Base-by-base conservation (phyloP, 2,113 vertebrate species). In the Passer domesticus region DNA sequence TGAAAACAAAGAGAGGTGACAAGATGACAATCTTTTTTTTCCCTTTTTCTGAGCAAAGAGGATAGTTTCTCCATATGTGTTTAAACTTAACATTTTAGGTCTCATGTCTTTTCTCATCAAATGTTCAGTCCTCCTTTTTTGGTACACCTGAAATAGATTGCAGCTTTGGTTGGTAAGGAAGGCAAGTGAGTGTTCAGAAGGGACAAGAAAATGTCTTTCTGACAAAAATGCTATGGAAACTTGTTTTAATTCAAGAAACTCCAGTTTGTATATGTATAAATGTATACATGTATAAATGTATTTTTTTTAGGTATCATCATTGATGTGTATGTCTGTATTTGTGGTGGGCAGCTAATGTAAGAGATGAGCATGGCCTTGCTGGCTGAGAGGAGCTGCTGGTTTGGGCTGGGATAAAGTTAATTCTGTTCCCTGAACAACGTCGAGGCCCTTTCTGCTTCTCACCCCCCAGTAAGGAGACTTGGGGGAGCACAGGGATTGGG, bases 361-460 rank as follows among this genome's bases (percentile, higher is more conserved):
- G 49, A 56, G 33, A 15, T 2, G 10, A 37, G 9, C 0, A 1
- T 46, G 52, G 69, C 35, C 28, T 66, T 7, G 3, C 44, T 33
- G 73, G 30, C 30, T 31, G 49, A 79, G 50, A 33, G 56, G 39
- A 33, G 39, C 39, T 55, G 56, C 56, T 64, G 58, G 6, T 30
- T 88, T 72, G 50, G 58, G 25, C 67, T 56, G 63, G 46, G 18
- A 69, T 69, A 6, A 53, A 79, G 25, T 37, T 35, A 43, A 64
- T 50, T 80, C 59, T 56, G 25, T 49, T 80, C 49, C 20, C 35
- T 0, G 0, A 33, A 73, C 47, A 31, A 17, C 0, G 0, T 22
- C 0, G 0, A 37, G 47, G 39, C 22, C 7, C 41, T 31, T 63
- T 55, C n/a, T 64, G 49, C 41, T 33, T 28, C 49, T 47, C 59